Evolutionary conservation across 1,140 invertebrate genomes (phyloP), one percentile per base, ranked within the genome.

Genomic region (Aricia agestis): DNA sequence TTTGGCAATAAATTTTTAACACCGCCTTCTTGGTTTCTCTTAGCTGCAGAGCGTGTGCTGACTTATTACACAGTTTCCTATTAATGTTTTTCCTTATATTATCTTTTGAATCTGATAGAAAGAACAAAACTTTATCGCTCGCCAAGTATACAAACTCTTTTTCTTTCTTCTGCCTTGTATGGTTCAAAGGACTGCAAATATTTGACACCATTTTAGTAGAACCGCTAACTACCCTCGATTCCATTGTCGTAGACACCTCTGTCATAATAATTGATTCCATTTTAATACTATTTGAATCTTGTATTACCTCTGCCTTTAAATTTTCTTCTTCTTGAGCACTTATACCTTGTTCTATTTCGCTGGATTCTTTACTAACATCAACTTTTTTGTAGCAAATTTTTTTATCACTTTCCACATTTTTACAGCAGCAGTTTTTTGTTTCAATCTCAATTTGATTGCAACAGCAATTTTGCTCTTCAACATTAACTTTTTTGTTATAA

Each of bases 1-100:
- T 84, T 66, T 88, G 79, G 0, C 82, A 76, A 66, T 90, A 88
- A 31, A 90, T 87, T 59, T 86, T 78, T 42, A 90, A 80, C 63
- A 90, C 87, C 2, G 87, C 87, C 72, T 81, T 88, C 58, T 90
- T 90, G 1, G 79, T 80, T 78, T 85, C 85, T 41, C 82, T 78
- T n/a, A 80, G 78, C 70, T 89, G 86, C 61, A 89, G 74, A 65
- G 87, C 74, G 66, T 88, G 78, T 41, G 72, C 61, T 11, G 72
- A 36, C 13, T 61, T 67, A 25, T 63, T 25, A 52, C 10, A 25
- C 3, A 65, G 67, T 66, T 66, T 74, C 32, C 4, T 7, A 11
- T 19, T 25, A 18, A 19, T 25, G 59, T 19, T 63, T 6, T 25
- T 63, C 19, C 18, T 63, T 11, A 19, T 10, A n/a, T n/a, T 65